Evolutionary conservation across 2,888 invertebrate species (phyloP), one percentile per base, ranked within the genome.

Genomic region (Ecliptopera silaceata): DNA sequence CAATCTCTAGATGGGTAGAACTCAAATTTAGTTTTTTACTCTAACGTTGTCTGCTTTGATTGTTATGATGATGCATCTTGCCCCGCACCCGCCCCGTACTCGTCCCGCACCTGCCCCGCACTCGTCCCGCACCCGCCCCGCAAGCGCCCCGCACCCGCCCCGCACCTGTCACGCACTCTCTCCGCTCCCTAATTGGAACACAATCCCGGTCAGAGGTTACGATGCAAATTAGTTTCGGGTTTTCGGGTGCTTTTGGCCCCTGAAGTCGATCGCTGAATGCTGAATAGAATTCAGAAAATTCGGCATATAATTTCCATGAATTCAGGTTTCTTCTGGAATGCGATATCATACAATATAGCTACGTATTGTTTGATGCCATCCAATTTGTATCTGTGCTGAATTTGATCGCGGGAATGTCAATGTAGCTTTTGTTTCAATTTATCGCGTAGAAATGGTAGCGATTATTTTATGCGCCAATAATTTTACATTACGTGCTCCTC

Each of bases 141-240:
- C 50, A 34, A 32, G 20, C 47, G 51, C 38, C 38, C 34, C 50
- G 49, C 51, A 12, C 39, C 11, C 13, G 17, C 12, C 50, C 42
- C 39, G 20, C 47, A 55, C 38, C 38, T 45, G 42, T 12, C 45
- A 26, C 53, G 58, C 53, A 53, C 20, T 44, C 38, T 26, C n/a
- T n/a, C 46, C 34, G 13, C 36, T 43, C 36, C 49, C 59, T 64
- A 63, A 64, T 63, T 66, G 63, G 63, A 61, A 66, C 64, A 64
- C 66, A 64, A 64, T 64, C 64, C 63, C 53, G 46, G 63, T 52
- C 51, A 42, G 39, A 38, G 46, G 52, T 59, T 60, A 56, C 51
- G 54, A 66, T 64, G 66, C 64, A 66, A 66, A 66, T 66, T 56
- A 63, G 56, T 63, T 48, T 49, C 55, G 47, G 54, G 50, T 38